A percentile compares a stretch with the other conserved stretches of the same genome.
These are phyloP conservation scores for Fistularia tabacaria DNA, from an alignment of 2,797 vertebrate species.

Conservation along the genomic window DNA sequence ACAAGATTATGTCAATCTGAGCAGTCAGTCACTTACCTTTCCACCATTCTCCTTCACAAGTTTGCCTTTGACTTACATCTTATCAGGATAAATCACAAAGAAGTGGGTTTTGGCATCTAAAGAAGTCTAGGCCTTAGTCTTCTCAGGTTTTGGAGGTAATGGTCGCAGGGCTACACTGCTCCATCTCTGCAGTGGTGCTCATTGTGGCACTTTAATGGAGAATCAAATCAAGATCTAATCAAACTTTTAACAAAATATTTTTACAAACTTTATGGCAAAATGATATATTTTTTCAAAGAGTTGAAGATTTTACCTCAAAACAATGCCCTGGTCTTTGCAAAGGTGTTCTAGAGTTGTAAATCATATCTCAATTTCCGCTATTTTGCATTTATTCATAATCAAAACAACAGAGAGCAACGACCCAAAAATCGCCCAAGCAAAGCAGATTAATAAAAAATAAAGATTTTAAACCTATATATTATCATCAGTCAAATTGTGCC, in stretches of 20 bases:
- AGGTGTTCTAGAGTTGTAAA: no score
- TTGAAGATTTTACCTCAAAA: no score
- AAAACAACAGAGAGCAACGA: no score
- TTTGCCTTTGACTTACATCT: constrained; percentile 85
- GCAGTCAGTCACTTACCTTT: constrained; percentile 73
- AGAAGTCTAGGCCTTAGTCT: constrained; percentile 84
- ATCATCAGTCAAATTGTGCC: no score
- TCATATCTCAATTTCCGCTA: no score
- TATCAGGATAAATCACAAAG: constrained; percentile 76
- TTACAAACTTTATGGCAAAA: background rate
- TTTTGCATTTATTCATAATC: no score
- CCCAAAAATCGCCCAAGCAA: no score
- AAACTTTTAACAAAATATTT: no score
- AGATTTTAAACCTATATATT: no score
- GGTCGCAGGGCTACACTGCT: constrained; percentile 77
- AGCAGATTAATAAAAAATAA: no score
- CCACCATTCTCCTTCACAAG: constrained; percentile 76
- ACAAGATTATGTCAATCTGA: no score
- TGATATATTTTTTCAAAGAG: background rate
- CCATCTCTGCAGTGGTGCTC: constrained; percentile 81
- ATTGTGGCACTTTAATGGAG: constrained; percentile 68
- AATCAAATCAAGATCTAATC: constrained; percentile 16
- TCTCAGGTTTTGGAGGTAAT: constrained; percentile 84
- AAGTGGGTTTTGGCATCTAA: constrained; percentile 84
- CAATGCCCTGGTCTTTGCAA: no score